Evolutionary conservation across 2,888 invertebrate species (phyloP), one percentile per base, ranked within the genome.

Genomic region (Apotomis turbidana): DNA sequence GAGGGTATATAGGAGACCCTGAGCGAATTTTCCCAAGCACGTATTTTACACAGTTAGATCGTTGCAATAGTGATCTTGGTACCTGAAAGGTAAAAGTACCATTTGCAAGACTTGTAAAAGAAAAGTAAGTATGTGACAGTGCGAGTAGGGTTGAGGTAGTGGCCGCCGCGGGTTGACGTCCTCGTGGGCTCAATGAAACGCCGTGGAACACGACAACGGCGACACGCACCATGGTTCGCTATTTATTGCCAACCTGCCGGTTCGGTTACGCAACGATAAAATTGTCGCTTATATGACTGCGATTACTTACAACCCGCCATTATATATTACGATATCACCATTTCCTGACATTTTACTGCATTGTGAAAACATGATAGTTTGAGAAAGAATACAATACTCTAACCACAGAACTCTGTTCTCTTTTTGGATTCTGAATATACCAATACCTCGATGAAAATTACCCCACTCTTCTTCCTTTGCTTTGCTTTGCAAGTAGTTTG

Each of bases 221-320:
- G 92, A 90, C 87, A 92, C 91, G 91, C 89, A 87, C 82, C 75
- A 79, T 88, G 90, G 85, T 75, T 80, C 85, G 87, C 91, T 90
- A 91, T 90, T 91, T 90, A 86, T 80, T 77, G 78, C 78, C 79
- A 77, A 80, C 77, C 76, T 82, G 75, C 73, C 78, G 73, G 75
- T 73, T 76, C 74, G 75, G 76, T 92, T 91, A 90, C 88, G 88
- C 89, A 90, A 91, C 86, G 80, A 83, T 81, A 79, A 85, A 87
- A 90, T 88, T 89, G 90, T 88, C 88, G 86, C 83, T 85, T 81
- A 81, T 84, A 82, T 82, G 82, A 83, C 83, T 73, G 69, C 67
- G 68, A 73, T 74, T 70, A 77, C 77, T 75, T 77, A 54, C 71
- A 46, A 59, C 66, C 60, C 60, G 27, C 66, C 49, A 71, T 71